Evolutionary conservation across 2,113 vertebrate genomes (phyloP).

Genomic region (Peromyscus maniculatus): DNA sequence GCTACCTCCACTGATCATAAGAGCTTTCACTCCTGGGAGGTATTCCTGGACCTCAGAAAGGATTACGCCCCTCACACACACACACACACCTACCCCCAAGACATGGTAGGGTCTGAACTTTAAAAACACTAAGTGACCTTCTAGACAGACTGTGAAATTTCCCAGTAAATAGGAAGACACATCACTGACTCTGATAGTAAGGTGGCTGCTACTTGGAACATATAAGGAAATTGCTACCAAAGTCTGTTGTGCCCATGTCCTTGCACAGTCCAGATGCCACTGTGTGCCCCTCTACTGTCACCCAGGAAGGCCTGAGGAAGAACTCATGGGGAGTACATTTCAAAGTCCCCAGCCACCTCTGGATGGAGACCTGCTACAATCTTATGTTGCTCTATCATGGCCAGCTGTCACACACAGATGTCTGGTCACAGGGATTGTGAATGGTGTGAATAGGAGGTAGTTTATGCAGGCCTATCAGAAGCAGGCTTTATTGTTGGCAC

Average conservation of each 20-base stretch:
- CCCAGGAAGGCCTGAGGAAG: neutral
- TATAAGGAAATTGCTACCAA: neutral
- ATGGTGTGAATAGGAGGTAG: neutral
- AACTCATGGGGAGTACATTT: neutral
- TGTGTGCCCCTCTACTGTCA: neutral
- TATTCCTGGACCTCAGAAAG: constrained; percentile 8
- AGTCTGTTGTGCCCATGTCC: neutral
- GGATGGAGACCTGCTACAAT: neutral
- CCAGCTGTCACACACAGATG: neutral
- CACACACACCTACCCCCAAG: neutral
- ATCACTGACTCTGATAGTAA: neutral
- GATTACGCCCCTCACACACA: neutral
- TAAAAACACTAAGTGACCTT: neutral
- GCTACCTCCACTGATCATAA: neutral
- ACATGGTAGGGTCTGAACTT: neutral
- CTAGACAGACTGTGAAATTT: neutral
- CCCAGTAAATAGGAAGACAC: neutral
- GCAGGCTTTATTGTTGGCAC: neutral
- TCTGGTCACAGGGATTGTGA: neutral
- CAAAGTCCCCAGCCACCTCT: neutral
- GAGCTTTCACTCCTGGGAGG: neutral
- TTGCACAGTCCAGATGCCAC: neutral
- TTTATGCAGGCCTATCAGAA: neutral
- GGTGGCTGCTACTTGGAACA: neutral
- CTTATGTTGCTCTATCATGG: neutral